These are phyloP conservation scores for Chrysotoxum bicinctum DNA, from an alignment of 2,888 invertebrate genomes.

Conservation along the genomic window DNA sequence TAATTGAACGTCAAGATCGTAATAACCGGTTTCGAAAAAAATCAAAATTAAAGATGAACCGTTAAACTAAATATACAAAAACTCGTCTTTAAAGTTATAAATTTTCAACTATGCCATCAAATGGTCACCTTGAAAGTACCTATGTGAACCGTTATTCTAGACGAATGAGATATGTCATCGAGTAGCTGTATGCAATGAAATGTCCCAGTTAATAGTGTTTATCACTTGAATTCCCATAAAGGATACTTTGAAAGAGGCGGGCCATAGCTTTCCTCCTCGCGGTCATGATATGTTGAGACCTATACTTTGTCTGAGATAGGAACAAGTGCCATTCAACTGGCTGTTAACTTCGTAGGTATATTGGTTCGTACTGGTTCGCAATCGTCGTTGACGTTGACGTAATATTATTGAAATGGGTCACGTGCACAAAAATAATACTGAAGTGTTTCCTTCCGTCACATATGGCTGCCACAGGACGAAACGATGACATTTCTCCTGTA, in stretches of 20 bases:
- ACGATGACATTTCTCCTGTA: constrained; percentile 28
- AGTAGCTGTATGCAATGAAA: constrained; percentile 18
- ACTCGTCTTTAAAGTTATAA: too few relatives aligned
- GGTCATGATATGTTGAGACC: constrained; percentile 6
- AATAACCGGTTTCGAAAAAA: too few relatives aligned
- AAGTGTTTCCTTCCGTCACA: constrained; percentile 70
- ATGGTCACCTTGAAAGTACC: not conserved
- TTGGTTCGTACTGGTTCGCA: not conserved
- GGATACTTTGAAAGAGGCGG: not conserved
- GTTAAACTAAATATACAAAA: too few relatives aligned
- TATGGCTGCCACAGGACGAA: constrained; percentile 47
- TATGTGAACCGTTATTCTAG: not conserved
- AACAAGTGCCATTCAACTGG: constrained; percentile 52
- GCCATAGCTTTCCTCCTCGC: not conserved
- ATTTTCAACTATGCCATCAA: not conserved
- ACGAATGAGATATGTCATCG: constrained; percentile 8
- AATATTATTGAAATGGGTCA: constrained; percentile 69
- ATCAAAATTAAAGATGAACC: too few relatives aligned
- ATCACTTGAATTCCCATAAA: constrained; percentile 46
- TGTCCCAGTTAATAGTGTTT: constrained; percentile 66
- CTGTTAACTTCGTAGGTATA: constrained; percentile 2
- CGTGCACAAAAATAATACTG: constrained; percentile 70
- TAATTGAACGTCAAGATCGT: too few relatives aligned
- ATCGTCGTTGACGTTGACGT: constrained; percentile 41
- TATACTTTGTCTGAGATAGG: not conserved